Base-by-base conservation (phyloP, 1,140 invertebrate genomes). In the Chironomus striatipennis region DNA sequence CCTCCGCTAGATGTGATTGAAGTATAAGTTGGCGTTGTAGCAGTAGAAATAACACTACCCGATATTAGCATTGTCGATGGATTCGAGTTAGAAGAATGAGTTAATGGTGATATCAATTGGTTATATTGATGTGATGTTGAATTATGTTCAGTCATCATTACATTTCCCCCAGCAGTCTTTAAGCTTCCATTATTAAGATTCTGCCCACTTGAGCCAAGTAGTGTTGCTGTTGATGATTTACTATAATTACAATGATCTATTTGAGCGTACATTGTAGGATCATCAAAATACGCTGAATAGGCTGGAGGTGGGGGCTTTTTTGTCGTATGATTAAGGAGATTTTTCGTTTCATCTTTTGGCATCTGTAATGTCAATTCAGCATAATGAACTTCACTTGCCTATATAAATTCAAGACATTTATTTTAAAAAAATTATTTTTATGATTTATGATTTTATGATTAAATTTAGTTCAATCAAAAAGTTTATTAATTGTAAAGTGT, bases 381-480 rank as follows among this genome's bases (percentile, higher is more conserved):
- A 78, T 91, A 91, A 73, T 90, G 90, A 76, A 91, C 87, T 81
- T 91, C 90, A 73, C 89, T 86, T 73, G 83, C 83, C 77, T 85
- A 73, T 74, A 57, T 8, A 18, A 15, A 74, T 72, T 57, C 1
- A 15, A 47, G 43, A 47, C 42, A 6, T 43, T 43, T 43, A 43
- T 43, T 43, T 43, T 10, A 43, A 43, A 43, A 7, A 6, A 43
- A 43, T 43, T 43, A 7, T 10, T 7, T 43, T 43, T n/a, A n/a
- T n/a, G n/a, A n/a, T n/a, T n/a, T n/a, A n/a, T n/a, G n/a, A n/a
- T n/a, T n/a, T n/a, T n/a, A n/a, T n/a, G n/a, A n/a, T n/a, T 7
- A 43, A 7, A 43, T 43, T 43, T 43, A 43, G 6, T 43, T 43
- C 6, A 43, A 43, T 43, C 10, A 6, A 43, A 43, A 43, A 43